Base-by-base conservation (phyloP, 92 coral and sea anemone species). In the Epizoanthus stellaris region DNA sequence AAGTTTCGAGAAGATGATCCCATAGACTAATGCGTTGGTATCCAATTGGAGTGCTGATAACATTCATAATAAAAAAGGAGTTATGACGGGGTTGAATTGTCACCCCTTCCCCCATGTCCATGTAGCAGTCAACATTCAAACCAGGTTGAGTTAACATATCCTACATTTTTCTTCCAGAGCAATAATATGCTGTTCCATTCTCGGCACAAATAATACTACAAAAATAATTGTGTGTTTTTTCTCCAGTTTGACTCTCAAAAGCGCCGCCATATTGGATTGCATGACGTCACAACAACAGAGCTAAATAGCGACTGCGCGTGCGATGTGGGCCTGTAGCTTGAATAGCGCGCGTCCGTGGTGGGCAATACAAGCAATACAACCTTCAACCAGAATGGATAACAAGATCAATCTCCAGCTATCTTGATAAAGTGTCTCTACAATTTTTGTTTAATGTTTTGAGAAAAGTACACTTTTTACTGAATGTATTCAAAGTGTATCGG, bases 191-290 rank as follows among this genome's bases (percentile, higher is more conserved):
- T 23, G 71, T 20, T 17, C 38, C 40, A 14, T n/a, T 3, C 38
- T 66, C 23, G 5, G 8, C 4, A 66, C 14, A 17, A 25, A 36
- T 23, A 67, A 25, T 43, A 67, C 12, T 3, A 69, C 38, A 71
- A 5, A 45, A 73, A 21, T 73, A 59, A 73, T 47, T 20, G 4
- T 45, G 14, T 15, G 53, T 73, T 73, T 49, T 36, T 52, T 47
- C 77, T 73, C 60, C 77, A 73, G 77, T 59, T 69, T 40, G 52
- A 20, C 25, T 73, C n/a, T 20, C 58, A 52, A 45, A 47, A 52
- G 59, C 59, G 77, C 77, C 21, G 30, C 60, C 77, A 73, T 45
- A 20, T 73, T 73, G 77, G 77, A 73, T n/a, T 52, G 57, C 62
- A 21, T 73, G 60, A 20, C 60, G 39, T 73, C 77, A 47, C 62